Percentiles rank a stretch among this genome's conserved stretches.
Evolutionary conservation across 2,113 vertebrate species (phyloP).

Genomic region (Rhizomys pruinosus): DNA sequence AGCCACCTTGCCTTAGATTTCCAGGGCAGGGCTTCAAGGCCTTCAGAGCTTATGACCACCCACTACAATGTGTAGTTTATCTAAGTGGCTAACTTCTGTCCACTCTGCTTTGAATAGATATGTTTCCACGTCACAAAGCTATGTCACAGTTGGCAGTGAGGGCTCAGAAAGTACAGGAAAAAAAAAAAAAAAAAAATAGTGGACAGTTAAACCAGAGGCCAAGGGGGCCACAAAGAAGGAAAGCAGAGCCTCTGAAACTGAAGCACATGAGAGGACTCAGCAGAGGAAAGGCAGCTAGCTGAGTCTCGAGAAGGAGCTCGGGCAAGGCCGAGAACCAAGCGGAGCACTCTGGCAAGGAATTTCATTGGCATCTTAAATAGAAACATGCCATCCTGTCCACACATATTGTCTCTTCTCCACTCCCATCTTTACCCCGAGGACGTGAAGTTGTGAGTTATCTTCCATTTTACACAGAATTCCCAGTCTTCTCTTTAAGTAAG

Average conservation of each 20-base stretch:
- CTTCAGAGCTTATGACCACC: neutral
- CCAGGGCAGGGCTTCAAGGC: neutral
- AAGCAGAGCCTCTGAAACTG: fast-evolving
- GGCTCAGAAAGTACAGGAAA: neutral
- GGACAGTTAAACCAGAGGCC: neutral
- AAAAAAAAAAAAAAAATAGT: neutral
- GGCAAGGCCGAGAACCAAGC: neutral
- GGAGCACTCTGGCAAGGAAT: fast-evolving
- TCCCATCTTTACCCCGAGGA: no score
- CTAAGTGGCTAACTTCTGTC: neutral
- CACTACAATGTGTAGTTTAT: neutral
- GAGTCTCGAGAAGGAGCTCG: neutral
- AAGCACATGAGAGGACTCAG: fast-evolving
- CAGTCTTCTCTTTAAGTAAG: neutral
- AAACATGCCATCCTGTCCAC: neutral
- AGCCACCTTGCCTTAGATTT: neutral
- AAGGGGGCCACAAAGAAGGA: neutral
- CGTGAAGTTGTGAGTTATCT: fast-evolving
- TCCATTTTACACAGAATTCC: neutral
- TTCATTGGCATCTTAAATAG: neutral
- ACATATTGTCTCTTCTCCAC: neutral
- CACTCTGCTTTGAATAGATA: neutral
- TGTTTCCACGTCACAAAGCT: conserved; percentile 1
- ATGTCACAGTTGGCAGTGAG: neutral
- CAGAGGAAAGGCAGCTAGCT: fast-evolving